Evolutionary conservation across 2,888 invertebrate genomes (phyloP).

Genomic region (Tiphia femorata): DNA sequence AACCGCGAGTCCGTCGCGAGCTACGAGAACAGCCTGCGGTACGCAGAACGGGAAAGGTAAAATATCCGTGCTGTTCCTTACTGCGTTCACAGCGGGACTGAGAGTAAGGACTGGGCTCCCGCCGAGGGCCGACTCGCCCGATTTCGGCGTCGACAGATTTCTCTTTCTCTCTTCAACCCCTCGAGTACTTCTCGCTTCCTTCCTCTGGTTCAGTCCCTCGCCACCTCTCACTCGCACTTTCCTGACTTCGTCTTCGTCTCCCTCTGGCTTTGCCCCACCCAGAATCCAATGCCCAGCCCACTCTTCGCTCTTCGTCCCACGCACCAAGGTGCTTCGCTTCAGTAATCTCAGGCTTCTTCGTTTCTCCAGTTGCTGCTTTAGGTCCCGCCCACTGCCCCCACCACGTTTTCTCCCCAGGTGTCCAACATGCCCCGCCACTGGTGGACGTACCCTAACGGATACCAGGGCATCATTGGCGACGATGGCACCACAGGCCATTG

Average conservation of each 20-base stretch:
- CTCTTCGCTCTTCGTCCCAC: too few relatives aligned
- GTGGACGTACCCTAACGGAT: conserved; percentile 39
- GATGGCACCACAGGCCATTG: conserved; percentile 49
- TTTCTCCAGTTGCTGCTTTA: background rate
- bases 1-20: conserved; percentile 1
- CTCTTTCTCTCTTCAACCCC: conserved; percentile 24
- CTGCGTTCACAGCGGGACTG: conserved; percentile 69
- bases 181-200: too few relatives aligned
- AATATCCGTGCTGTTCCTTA: conserved; percentile 61
- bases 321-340: too few relatives aligned
- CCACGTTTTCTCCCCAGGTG: background rate
- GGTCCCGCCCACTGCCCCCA: conserved; percentile 29
- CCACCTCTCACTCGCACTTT: background rate
- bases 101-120: conserved; percentile 54
- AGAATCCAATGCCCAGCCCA: too few relatives aligned
- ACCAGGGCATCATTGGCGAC: conserved; percentile 65
- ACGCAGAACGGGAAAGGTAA: conserved; percentile 24
- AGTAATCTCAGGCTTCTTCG: conserved; percentile 24
- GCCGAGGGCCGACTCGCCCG: conserved; percentile 65
- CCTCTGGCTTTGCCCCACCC: conserved; percentile 19
- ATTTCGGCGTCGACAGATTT: conserved; percentile 37
- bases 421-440: conserved; percentile 28
- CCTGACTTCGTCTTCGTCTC: conserved; percentile 5
- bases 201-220: background rate
- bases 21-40: conserved; percentile 24